Percentiles rank a stretch among this genome's conserved stretches.
Evolutionary conservation across 2,113 vertebrate species (phyloP).

Genomic region (Silurus meridionalis): DNA sequence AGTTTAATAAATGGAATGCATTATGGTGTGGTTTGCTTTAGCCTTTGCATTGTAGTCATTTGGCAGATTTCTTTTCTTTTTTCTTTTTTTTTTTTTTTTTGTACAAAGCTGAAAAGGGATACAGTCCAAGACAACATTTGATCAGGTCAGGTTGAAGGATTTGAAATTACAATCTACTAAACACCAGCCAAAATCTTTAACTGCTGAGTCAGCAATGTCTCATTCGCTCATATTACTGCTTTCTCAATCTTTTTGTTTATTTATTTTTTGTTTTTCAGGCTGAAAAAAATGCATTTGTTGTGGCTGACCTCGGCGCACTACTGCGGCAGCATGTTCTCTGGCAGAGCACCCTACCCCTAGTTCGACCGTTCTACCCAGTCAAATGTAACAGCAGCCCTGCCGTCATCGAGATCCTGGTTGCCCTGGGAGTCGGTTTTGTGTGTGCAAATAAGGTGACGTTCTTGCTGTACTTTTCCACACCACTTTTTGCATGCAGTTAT

Average conservation of each 20-base stretch:
- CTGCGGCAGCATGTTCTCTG: constrained; percentile 88
- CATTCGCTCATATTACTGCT: not conserved
- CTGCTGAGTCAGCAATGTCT: not conserved
- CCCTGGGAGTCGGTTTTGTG: constrained; percentile 89
- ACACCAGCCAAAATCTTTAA: not conserved
- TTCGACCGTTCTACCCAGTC: constrained; percentile 92
- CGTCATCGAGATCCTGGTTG: constrained; percentile 89
- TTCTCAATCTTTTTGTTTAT: not conserved
- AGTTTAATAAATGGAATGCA: not conserved
- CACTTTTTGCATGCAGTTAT: not conserved
- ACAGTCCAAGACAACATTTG: not conserved
- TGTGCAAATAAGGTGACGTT: constrained; percentile 93
- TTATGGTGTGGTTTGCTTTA: not conserved
- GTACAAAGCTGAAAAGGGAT: not conserved
- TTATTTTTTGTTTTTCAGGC: constrained; percentile 66
- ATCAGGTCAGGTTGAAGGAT: not conserved
- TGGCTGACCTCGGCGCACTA: constrained; percentile 92
- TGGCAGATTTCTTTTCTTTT: not conserved
- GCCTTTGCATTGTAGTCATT: not conserved
- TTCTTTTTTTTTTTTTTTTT: not conserved
- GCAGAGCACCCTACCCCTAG: constrained; percentile 81
- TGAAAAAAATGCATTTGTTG: constrained; percentile 92
- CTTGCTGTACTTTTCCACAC: not conserved
- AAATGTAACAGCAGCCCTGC: constrained; percentile 89
- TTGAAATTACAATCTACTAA: not conserved